phyloP scores from a whole-genome alignment of 2,113 vertebrate genomes.

The Coptodon bakossiorum region DNA sequence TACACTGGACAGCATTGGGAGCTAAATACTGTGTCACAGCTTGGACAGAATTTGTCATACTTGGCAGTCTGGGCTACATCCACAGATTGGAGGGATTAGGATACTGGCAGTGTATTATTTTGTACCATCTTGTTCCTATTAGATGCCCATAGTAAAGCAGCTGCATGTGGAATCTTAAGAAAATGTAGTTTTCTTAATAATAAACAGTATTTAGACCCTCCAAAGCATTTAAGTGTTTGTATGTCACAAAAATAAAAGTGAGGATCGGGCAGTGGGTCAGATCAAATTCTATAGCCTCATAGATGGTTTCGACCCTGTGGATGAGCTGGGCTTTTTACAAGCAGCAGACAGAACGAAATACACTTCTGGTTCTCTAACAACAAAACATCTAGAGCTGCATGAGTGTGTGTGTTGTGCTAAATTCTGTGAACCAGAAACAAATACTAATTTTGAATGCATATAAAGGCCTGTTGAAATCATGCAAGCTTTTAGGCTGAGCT shows the following conservation, averaged over 20 bases:
- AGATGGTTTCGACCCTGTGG: neutral
- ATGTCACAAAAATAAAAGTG: neutral
- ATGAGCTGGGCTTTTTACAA: neutral
- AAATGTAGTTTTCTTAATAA: neutral
- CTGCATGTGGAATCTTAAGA: neutral
- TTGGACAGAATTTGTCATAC: neutral
- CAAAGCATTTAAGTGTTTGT: neutral
- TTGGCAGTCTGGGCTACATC: neutral
- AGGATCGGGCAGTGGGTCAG: neutral
- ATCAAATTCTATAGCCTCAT: neutral
- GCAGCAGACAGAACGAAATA: neutral
- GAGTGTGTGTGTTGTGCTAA: neutral
- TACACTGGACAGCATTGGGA: neutral
- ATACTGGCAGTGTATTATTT: neutral
- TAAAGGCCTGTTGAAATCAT: neutral
- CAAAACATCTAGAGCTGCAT: neutral
- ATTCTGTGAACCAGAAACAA: neutral
- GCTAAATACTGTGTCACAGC: neutral
- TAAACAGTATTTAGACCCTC: neutral
- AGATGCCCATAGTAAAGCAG: neutral
- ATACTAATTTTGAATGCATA: neutral
- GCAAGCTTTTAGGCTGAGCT: neutral
- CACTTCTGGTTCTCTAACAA: neutral
- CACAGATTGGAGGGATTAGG: slow-evolving; percentile 5
- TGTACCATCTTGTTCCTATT: neutral